A percentile compares a stretch with the other conserved stretches of the same genome.
Conservation (phyloP, 2,797 vertebrate species). For the Gymnopithys bicolor region DNA sequence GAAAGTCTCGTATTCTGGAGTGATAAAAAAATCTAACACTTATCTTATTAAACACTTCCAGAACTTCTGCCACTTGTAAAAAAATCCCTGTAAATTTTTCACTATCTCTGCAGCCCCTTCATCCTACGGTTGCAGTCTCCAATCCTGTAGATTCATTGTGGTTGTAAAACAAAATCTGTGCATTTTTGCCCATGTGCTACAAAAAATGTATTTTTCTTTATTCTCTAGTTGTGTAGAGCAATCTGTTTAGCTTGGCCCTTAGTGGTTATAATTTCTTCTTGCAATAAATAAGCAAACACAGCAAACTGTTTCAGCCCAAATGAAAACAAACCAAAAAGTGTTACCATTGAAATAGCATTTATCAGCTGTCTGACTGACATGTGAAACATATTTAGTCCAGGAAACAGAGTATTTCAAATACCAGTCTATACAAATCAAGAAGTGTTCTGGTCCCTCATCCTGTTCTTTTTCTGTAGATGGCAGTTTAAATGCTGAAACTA, state of each 20-base stretch:
- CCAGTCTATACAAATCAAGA: background rate
- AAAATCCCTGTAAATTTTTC: background rate
- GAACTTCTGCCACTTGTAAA: background rate
- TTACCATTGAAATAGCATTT: background rate
- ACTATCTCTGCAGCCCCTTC: background rate
- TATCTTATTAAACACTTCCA: background rate
- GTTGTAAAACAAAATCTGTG: background rate
- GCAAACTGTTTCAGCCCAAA: background rate
- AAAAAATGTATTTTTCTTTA: background rate
- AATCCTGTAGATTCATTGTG: background rate
- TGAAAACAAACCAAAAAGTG: background rate
- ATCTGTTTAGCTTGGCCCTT: background rate
- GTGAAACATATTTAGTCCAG: background rate
- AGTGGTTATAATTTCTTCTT: background rate
- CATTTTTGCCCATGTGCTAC: background rate
- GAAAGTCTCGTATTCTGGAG: background rate
- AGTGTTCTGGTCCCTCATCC: too few species aligned
- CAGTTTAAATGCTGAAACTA: too few species aligned
- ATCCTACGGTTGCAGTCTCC: background rate
- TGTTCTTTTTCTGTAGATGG: too few species aligned
- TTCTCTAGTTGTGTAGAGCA: background rate
- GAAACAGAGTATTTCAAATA: background rate
- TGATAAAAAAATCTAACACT: background rate
- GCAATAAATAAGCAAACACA: background rate
- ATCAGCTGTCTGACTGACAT: background rate